Base-by-base conservation (phyloP, 2,888 invertebrate genomes). In the Caenorhabditis parvicauda region DNA sequence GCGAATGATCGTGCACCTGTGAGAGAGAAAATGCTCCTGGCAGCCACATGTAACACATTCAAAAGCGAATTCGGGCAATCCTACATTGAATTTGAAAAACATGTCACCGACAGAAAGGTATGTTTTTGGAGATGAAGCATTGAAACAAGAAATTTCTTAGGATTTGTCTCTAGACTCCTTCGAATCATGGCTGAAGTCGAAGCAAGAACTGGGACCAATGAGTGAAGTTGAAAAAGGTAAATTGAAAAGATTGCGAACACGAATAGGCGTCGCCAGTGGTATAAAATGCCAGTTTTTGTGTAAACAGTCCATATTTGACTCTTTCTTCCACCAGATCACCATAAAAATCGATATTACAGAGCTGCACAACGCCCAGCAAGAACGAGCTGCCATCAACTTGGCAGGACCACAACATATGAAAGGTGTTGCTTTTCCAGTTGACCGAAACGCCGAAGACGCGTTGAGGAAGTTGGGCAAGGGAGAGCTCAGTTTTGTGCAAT, bases 31-130 rank as follows among this genome's bases (percentile, higher is more conserved):
- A 96, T 98, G 96, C 84, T 98, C 51, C 94, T 94, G 79, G 96
- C 96, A 0, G 94, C 93, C 0, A 96, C 95, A 0, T 92, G 94
- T 83, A 92, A 96, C 0, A 98, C 96, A 0, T 85, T 98, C 27
- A 98, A 95, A 82, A 89, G 89, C 78, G 93, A 95, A 82, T 98
- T 98, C 83, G 96, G 96, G 0, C 89, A 90, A 4, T 89, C 91
- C 0, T 90, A 91, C 76, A 92, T 98, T 42, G 90, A 90, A 76
- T 91, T 94, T 82, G 98, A 98, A 84, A 84, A 93, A 75, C 94
- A 94, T 84, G 92, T 91, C 25, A 92, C 93, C 41, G 75, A 71
- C 54, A 58, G 64, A 42, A 70, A 70, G 67, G 72, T 68, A 29
- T 25, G 49, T 12, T 6, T 19, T 17, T 5, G 17, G 9, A 43